A percentile compares a stretch with the other conserved stretches of the same genome.
Evolutionary conservation across 2,113 vertebrate genomes (phyloP).

Genomic region (Sceloporus tristichus): DNA sequence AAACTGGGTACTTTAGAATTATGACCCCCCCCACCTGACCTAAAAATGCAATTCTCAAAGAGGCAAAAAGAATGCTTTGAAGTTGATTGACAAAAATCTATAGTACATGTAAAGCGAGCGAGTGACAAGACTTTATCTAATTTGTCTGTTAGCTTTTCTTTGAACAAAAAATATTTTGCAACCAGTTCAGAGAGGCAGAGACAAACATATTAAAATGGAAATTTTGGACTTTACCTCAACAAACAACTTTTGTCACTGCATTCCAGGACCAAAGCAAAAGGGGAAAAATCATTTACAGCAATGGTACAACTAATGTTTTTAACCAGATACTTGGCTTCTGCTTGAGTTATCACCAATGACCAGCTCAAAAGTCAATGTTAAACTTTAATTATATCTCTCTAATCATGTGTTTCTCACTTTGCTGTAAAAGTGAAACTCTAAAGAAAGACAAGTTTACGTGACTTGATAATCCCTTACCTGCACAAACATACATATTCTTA

Average conservation of each 20-base stretch:
- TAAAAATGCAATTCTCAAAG: slow-evolving; percentile 57
- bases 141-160: slow-evolving; percentile 6
- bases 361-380: slow-evolving; percentile 45
- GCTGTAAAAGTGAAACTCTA: slow-evolving; percentile 4
- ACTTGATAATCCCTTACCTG: background rate
- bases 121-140: slow-evolving; percentile 32
- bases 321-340: slow-evolving; percentile 40
- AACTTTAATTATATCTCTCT: slow-evolving; percentile 34
- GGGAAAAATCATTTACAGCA: slow-evolving; percentile 26
- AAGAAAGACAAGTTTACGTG: slow-evolving; percentile 30
- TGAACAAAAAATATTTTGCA: slow-evolving; percentile 34
- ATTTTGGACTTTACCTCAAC: slow-evolving; percentile 49
- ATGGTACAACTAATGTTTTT: slow-evolving; percentile 49
- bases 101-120: slow-evolving; percentile 28
- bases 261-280: slow-evolving; percentile 13
- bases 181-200: slow-evolving; percentile 22
- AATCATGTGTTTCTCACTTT: slow-evolving; percentile 34
- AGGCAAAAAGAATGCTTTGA: slow-evolving; percentile 49
- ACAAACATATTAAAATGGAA: slow-evolving; percentile 57
- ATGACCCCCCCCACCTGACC: slow-evolving; percentile 32
- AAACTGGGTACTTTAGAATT: slow-evolving; percentile 10
- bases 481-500: slow-evolving; percentile 22
- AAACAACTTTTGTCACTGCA: slow-evolving; percentile 53
- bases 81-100: slow-evolving; percentile 51
- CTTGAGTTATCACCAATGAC: slow-evolving; percentile 46